These are phyloP conservation scores for Sebastes iracundus DNA, from an alignment of 2,797 vertebrate species.

Conservation along the genomic window DNA sequence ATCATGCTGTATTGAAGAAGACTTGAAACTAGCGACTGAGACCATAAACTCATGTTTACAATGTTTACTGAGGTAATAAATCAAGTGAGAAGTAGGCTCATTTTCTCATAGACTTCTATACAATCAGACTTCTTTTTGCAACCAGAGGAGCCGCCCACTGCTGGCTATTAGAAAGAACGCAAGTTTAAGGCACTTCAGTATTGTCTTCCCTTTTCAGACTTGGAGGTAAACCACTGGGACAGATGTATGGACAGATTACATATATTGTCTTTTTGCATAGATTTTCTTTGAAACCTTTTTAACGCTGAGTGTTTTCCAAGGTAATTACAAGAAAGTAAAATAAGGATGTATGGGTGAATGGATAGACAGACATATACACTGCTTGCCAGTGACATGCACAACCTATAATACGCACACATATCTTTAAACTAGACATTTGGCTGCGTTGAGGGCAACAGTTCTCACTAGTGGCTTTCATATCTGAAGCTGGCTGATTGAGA, in stretches of 20 bases:
- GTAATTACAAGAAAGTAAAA: slow-evolving; percentile 8
- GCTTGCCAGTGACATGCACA: not conserved
- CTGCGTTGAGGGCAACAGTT: slow-evolving; percentile 24
- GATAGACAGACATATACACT: slow-evolving; percentile 3
- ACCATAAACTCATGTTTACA: too few species aligned
- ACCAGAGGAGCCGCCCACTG: too few species aligned
- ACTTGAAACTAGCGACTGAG: too few species aligned
- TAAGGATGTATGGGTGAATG: not conserved
- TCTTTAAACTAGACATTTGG: slow-evolving; percentile 41
- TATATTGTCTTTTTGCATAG: not conserved
- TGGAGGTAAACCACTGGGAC: not conserved
- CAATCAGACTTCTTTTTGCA: too few species aligned
- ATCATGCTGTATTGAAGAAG: too few species aligned
- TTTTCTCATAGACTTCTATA: too few species aligned
- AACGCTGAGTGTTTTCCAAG: not conserved
- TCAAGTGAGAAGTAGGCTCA: too few species aligned
- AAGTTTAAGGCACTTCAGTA: too few species aligned
- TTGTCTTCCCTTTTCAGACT: too few species aligned
- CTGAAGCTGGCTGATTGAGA: slow-evolving; percentile 61
- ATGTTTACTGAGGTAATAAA: too few species aligned
- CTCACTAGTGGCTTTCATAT: slow-evolving; percentile 54
- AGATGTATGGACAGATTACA: not conserved
- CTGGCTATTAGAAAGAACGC: too few species aligned
- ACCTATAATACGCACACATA: slow-evolving; percentile 15
- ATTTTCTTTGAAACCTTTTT: not conserved